These are phyloP conservation scores for Seriola aureovittata DNA, from an alignment of 2,113 vertebrate genomes.

Conservation along the genomic window DNA sequence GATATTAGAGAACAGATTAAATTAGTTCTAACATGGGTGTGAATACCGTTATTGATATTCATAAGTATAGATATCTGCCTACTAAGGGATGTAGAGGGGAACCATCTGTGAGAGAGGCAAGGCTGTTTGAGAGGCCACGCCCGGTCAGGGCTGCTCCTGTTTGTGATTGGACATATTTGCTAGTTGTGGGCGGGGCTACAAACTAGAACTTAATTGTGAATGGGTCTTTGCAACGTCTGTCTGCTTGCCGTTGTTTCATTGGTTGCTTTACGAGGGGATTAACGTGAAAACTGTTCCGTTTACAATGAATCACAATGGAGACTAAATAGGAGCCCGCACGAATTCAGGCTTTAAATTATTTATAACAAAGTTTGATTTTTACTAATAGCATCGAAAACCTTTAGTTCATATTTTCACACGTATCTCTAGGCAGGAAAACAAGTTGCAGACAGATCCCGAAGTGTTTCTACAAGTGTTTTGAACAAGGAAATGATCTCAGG, in stretches of 20 bases:
- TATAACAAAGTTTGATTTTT: conserved; percentile 5
- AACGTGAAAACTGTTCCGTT: conserved; percentile 37
- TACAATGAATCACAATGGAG: conserved; percentile 72
- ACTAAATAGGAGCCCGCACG: conserved; percentile 33
- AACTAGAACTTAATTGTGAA: conserved; percentile 8
- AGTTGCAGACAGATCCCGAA: background rate
- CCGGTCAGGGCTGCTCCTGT: conserved; percentile 6
- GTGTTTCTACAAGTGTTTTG: conserved; percentile 39
- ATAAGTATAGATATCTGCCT: background rate
- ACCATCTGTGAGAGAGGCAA: background rate
- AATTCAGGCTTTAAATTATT: conserved; percentile 45
- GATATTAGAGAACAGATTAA: background rate
- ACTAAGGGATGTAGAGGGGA: background rate
- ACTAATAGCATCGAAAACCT: background rate
- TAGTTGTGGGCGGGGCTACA: background rate
- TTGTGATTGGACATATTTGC: conserved; percentile 48
- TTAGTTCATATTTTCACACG: background rate
- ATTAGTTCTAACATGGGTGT: background rate
- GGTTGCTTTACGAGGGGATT: conserved; percentile 55
- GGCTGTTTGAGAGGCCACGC: conserved; percentile 10
- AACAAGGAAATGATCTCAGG: conserved; percentile 60
- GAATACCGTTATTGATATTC: background rate
- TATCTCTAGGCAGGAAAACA: background rate
- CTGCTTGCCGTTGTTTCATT: conserved; percentile 32
- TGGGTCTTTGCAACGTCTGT: conserved; percentile 40